These are phyloP conservation scores for Poecile atricapillus DNA, from an alignment of 2,113 vertebrate species.

Conservation along the genomic window DNA sequence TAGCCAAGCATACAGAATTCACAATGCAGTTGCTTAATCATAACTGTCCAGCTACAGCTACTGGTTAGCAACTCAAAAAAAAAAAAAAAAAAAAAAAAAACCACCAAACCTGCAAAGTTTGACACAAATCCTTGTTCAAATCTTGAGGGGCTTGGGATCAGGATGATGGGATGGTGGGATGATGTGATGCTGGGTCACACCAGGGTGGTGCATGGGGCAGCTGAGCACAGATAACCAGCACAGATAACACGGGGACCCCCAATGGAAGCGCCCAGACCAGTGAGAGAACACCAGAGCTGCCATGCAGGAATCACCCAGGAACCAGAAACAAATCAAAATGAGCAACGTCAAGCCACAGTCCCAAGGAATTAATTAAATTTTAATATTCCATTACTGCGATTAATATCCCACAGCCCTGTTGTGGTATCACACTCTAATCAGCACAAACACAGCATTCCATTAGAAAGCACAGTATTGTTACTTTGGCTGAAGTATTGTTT, in stretches of 20 bases:
- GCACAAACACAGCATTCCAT: not conserved
- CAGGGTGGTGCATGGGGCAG: rapidly evolving
- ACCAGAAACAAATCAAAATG: not conserved
- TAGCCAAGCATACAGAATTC: not conserved
- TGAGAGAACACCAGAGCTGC: not conserved
- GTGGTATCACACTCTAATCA: not conserved
- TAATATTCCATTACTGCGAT: rapidly evolving
- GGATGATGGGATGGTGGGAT: not conserved
- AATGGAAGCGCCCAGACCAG: rapidly evolving
- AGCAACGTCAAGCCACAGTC: no score
- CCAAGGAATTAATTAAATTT: not conserved
- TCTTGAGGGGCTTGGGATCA: not conserved
- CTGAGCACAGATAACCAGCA: rapidly evolving
- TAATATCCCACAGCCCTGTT: not conserved
- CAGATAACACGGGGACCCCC: rapidly evolving
- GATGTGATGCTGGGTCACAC: not conserved
- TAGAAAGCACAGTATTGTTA: not conserved
- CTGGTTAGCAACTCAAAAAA: not conserved
- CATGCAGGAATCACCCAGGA: rapidly evolving
- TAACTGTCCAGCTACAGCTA: not conserved
- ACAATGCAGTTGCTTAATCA: not conserved
- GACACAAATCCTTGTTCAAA: not conserved
- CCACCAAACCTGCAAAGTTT: not conserved
- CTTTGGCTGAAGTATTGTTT: not conserved
- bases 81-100: not conserved